Conservation (phyloP, 2,888 invertebrate genomes). For the Latrodectus elegans region DNA sequence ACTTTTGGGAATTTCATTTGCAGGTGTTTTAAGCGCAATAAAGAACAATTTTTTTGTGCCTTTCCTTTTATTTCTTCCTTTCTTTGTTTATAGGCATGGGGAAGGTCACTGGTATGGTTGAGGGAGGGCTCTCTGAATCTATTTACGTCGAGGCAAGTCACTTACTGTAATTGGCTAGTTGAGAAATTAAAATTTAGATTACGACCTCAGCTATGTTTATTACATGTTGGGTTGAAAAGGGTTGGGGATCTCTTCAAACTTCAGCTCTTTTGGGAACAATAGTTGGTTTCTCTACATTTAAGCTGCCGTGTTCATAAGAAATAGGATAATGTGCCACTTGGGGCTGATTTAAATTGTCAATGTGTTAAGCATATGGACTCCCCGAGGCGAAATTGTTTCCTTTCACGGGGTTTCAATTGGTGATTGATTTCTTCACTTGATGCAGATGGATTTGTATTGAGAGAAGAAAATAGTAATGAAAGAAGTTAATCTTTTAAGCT, state of each 20-base stretch:
- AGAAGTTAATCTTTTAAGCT: too few species aligned
- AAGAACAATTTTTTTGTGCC: constrained; percentile 37
- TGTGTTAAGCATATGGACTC: too few species aligned
- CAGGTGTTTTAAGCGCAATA: constrained; percentile 50
- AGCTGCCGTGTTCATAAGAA: background rate
- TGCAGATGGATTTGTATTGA: too few species aligned
- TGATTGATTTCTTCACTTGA: too few species aligned
- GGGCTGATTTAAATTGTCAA: too few species aligned
- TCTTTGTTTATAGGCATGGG: background rate
- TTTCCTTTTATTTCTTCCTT: background rate
- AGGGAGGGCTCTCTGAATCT: background rate
- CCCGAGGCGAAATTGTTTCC: too few species aligned
- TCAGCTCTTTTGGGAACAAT: constrained; percentile 14
- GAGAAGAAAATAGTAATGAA: too few species aligned
- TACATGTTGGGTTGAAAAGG: background rate
- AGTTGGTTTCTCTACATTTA: background rate
- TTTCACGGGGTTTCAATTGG: too few species aligned
- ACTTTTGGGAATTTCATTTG: constrained; percentile 50
- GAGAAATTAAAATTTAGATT: constrained; percentile 45
- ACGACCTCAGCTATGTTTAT: background rate
- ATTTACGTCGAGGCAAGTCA: constrained; percentile 17
- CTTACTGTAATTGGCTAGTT: constrained; percentile 47
- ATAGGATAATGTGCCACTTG: too few species aligned
- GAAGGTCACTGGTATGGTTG: background rate
- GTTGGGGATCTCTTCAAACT: background rate